Evolutionary conservation across 1,140 invertebrate species (phyloP).

Genomic region (Platyscapa corneri): DNA sequence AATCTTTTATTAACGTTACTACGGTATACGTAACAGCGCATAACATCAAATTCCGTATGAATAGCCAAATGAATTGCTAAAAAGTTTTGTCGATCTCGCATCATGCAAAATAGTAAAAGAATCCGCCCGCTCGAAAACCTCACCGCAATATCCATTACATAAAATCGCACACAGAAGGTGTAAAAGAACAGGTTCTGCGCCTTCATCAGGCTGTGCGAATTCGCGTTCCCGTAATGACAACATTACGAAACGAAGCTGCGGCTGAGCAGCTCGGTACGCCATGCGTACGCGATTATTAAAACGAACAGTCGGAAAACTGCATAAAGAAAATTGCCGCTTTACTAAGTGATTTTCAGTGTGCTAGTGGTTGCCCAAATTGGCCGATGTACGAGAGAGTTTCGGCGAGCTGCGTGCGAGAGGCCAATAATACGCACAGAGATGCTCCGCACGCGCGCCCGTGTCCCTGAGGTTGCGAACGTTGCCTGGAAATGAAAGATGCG

Average conservation of each 20-base stretch:
- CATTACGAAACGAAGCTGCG: slow-evolving; percentile 26
- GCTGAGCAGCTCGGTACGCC: not conserved
- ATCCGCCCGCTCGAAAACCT: not conserved
- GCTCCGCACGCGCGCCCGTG: not conserved
- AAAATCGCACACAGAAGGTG: slow-evolving; percentile 5
- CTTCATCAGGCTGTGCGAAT: not conserved
- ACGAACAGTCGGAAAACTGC: not conserved
- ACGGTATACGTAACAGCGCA: not conserved
- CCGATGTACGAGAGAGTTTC: not conserved
- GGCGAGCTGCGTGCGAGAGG: not conserved
- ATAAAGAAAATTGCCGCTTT: not conserved
- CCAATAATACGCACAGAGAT: not conserved
- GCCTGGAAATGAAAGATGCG: too few species aligned
- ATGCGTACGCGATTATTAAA: slow-evolving; percentile 10
- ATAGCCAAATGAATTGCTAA: not conserved
- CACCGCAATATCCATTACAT: slow-evolving; percentile 9
- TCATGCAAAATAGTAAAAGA: not conserved
- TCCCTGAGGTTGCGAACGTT: too few species aligned
- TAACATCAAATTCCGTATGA: not conserved
- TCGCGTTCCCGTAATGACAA: slow-evolving; percentile 13
- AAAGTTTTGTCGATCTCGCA: not conserved
- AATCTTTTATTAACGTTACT: not conserved
- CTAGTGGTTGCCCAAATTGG: not conserved
- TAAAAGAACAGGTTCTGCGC: slow-evolving; percentile 10
- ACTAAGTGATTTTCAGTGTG: not conserved